phyloP scores from a whole-genome alignment of 2,113 vertebrate species.

The Alces alces region DNA sequence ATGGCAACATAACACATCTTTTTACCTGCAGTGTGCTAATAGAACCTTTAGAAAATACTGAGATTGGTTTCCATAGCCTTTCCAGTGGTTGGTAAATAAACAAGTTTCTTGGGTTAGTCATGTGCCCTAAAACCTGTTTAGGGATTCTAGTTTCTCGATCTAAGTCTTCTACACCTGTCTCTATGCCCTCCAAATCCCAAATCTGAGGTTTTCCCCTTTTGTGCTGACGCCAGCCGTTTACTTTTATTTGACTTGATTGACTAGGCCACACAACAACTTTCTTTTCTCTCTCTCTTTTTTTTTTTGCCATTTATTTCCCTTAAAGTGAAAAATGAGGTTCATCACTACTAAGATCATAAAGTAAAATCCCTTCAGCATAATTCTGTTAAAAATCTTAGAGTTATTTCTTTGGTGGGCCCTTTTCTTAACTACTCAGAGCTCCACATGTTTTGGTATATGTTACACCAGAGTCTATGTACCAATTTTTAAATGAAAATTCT shows the following conservation, averaged over 20 bases:
- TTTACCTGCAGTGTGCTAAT: not conserved
- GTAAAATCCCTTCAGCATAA: not conserved
- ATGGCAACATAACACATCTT: not conserved
- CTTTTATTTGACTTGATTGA: not conserved
- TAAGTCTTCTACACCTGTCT: not conserved
- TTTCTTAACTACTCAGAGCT: not conserved
- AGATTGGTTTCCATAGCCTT: not conserved
- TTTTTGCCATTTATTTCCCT: not conserved
- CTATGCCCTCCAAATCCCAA: not conserved
- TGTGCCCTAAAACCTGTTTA: not conserved
- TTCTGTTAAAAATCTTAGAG: not conserved
- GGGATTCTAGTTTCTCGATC: not conserved
- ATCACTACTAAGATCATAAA: not conserved
- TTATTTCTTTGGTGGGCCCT: not conserved
- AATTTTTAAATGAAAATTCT: not conserved
- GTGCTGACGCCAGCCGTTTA: not conserved
- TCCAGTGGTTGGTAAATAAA: not conserved
- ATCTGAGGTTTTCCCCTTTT: not conserved
- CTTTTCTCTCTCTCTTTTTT: not conserved
- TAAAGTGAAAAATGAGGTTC: not conserved
- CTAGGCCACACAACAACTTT: not conserved
- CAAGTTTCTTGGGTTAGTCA: not conserved
- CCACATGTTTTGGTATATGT: not conserved
- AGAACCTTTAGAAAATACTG: not conserved
- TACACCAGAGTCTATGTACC: not conserved